Evolutionary conservation across 2,797 vertebrate species (phyloP).

Genomic region (Cyclopterus lumpus): DNA sequence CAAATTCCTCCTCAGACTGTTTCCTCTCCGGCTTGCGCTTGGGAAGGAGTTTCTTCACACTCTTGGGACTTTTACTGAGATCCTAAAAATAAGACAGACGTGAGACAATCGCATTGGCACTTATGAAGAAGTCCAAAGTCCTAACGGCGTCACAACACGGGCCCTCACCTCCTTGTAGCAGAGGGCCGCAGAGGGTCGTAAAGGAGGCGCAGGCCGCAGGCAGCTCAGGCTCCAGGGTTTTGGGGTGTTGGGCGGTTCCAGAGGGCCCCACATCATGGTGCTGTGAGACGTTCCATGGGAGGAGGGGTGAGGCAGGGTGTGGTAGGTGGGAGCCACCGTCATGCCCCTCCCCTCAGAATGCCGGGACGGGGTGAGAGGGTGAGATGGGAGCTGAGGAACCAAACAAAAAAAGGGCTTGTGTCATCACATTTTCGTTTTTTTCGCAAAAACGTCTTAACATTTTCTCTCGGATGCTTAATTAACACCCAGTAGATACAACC

Average conservation of each 20-base stretch:
- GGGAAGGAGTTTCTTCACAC: slow-evolving; percentile 96
- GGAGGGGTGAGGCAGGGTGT: slow-evolving; percentile 96
- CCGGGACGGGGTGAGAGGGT: slow-evolving; percentile 93
- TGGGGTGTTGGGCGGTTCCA: slow-evolving; percentile 96
- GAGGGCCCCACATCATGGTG: slow-evolving; percentile 95
- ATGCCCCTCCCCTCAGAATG: slow-evolving; percentile 92
- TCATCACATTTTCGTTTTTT: neutral
- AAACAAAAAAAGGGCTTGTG: neutral
- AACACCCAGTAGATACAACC: neutral
- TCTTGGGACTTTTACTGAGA: slow-evolving; percentile 99
- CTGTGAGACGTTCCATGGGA: slow-evolving; percentile 93
- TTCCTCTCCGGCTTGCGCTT: slow-evolving; percentile 98
- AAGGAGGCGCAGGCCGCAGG: slow-evolving; percentile 92
- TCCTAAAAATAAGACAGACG: slow-evolving; percentile 82
- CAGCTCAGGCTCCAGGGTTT: slow-evolving; percentile 99
- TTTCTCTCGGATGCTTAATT: neutral
- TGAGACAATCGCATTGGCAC: neutral
- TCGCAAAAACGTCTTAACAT: neutral
- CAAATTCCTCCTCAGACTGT: slow-evolving; percentile 97
- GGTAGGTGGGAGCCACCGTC: slow-evolving; percentile 93
- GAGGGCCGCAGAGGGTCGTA: slow-evolving; percentile 95
- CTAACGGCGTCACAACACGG: neutral
- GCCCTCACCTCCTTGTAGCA: slow-evolving; percentile 95
- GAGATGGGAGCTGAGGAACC: slow-evolving; percentile 90
- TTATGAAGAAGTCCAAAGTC: neutral